These are phyloP conservation scores for Apomyelois bistriatella DNA, from an alignment of 2,888 invertebrate species.

Conservation along the genomic window DNA sequence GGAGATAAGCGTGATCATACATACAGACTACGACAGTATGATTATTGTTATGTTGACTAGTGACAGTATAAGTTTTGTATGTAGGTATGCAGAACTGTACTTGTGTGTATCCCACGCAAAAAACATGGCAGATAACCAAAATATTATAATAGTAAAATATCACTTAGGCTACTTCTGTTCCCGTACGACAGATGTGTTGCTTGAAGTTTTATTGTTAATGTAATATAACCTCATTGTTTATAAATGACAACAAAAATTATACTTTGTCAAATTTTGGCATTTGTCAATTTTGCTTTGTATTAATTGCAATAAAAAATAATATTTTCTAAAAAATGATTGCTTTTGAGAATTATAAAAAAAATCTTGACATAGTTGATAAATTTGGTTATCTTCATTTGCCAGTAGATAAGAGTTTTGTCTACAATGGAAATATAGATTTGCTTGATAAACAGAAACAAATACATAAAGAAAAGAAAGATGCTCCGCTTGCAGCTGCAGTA, in stretches of 20 bases:
- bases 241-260: background rate
- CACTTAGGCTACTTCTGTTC: too few relatives aligned
- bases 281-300: conserved; percentile 8
- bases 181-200: too few relatives aligned
- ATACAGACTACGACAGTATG: too few relatives aligned
- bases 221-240: too few relatives aligned
- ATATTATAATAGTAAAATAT: too few relatives aligned
- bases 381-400: conserved; percentile 31
- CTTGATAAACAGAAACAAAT: conserved; percentile 24
- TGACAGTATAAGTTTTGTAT: too few relatives aligned
- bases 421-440: conserved; percentile 35
- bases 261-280: conserved; percentile 16
- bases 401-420: conserved; percentile 37
- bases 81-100: too few relatives aligned
- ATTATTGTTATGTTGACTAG: too few relatives aligned
- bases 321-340: conserved; percentile 33
- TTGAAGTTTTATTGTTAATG: too few relatives aligned
- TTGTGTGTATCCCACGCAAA: too few relatives aligned
- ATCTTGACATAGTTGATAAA: conserved; percentile 45
- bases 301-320: background rate
- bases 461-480: conserved; percentile 22
- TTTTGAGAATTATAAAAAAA: conserved; percentile 37
- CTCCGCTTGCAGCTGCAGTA: conserved; percentile 51
- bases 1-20: too few relatives aligned
- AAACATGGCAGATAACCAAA: too few relatives aligned